These are phyloP conservation scores for Meloidogyne hapla DNA, from an alignment of 1,140 invertebrate species.

Conservation along the genomic window DNA sequence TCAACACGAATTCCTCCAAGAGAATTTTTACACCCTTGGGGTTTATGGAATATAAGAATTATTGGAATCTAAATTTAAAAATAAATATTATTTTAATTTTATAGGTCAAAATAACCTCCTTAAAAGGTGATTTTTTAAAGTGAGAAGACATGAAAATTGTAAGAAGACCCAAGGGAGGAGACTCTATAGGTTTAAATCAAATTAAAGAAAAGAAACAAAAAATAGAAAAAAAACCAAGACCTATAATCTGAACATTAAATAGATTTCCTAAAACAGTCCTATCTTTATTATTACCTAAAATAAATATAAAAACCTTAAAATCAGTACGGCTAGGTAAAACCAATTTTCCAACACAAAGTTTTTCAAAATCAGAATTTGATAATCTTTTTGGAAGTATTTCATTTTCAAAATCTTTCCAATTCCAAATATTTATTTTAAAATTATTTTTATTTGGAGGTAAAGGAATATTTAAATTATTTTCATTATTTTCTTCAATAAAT, in stretches of 20 bases:
- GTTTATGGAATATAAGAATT: slow-evolving; percentile 21
- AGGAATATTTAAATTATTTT: background rate
- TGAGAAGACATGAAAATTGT: too few relatives aligned
- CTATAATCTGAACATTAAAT: background rate
- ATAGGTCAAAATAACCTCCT: too few relatives aligned
- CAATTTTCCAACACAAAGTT: slow-evolving; percentile 16
- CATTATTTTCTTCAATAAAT: background rate
- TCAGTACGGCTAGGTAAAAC: slow-evolving; percentile 3
- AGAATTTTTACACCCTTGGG: slow-evolving; percentile 1
- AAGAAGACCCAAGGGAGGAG: too few relatives aligned
- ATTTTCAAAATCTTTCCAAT: slow-evolving; percentile 18
- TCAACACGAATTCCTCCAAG: slow-evolving; percentile 21
- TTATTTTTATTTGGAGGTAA: background rate
- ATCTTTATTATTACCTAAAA: background rate
- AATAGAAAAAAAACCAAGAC: background rate
- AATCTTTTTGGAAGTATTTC: slow-evolving; percentile 30
- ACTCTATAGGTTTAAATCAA: too few relatives aligned
- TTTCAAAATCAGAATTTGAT: slow-evolving; percentile 20
- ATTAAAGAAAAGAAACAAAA: too few relatives aligned
- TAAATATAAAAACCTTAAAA: slow-evolving; percentile 30
- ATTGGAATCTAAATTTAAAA: slow-evolving; percentile 35
- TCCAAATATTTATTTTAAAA: slow-evolving; percentile 24
- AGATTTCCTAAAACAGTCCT: background rate
- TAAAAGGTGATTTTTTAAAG: too few relatives aligned
- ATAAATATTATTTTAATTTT: background rate